Conservation (phyloP, 2,113 vertebrate species). For the Ammospiza nelsoni region DNA sequence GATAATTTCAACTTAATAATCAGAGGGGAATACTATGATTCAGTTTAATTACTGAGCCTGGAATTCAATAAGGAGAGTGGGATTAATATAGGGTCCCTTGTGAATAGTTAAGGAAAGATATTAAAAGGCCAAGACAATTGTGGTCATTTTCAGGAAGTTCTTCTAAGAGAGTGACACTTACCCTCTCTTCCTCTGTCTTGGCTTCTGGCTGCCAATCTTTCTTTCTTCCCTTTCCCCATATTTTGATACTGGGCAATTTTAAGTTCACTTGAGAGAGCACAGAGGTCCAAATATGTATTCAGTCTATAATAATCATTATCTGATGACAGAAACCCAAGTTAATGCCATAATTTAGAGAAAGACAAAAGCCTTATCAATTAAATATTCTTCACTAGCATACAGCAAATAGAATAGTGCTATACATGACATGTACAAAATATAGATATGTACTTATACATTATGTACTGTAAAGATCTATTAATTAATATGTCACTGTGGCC, state of each 20-base stretch:
- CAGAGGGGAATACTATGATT: not conserved
- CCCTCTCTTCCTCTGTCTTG: not conserved
- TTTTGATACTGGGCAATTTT: not conserved
- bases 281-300: not conserved
- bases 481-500: not conserved
- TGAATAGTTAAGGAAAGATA: not conserved
- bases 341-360: not conserved
- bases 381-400: not conserved
- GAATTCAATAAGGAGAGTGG: not conserved
- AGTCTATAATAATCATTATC: not conserved
- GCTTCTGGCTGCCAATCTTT: not conserved
- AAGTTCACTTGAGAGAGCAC: not conserved
- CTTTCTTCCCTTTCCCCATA: not conserved
- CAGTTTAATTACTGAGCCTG: not conserved
- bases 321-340: not conserved
- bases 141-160: not conserved
- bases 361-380: not conserved
- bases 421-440: not conserved
- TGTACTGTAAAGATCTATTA: not conserved
- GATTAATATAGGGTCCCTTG: not conserved
- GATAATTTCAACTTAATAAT: conserved; percentile 10
- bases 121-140: not conserved
- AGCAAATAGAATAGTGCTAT: not conserved
- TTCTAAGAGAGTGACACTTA: not conserved
- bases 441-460: not conserved